These are phyloP conservation scores for Microchrysa polita DNA, from an alignment of 2,888 invertebrate genomes.

Conservation along the genomic window DNA sequence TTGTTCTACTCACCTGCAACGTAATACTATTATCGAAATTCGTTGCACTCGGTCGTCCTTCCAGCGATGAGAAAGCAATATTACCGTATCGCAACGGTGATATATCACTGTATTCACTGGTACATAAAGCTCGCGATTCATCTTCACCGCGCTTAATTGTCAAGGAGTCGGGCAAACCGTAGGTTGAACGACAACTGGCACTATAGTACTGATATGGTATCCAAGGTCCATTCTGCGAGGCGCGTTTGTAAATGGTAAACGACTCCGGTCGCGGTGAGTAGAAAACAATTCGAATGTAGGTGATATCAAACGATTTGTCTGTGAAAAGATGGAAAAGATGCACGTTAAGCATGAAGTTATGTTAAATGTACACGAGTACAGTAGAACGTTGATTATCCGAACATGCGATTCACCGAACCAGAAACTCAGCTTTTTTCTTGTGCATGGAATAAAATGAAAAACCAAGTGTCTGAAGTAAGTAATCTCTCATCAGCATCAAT, in stretches of 20 bases:
- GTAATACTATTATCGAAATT: constrained; percentile 90
- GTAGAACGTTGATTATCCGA: no score
- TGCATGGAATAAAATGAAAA: no score
- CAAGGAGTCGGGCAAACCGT: constrained; percentile 81
- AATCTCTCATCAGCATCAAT: no score
- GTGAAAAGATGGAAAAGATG: constrained; percentile 56
- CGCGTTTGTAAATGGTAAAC: constrained; percentile 93
- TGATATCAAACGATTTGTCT: constrained; percentile 98
- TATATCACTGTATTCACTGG: constrained; percentile 97
- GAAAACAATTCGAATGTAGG: constrained; percentile 93
- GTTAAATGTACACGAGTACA: no score
- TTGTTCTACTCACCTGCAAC: constrained; percentile 81
- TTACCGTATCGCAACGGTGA: constrained; percentile 94
- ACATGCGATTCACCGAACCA: no score
- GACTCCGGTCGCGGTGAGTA: constrained; percentile 97
- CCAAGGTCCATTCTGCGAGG: constrained; percentile 81
- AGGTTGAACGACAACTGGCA: constrained; percentile 92
- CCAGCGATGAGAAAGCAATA: constrained; percentile 93
- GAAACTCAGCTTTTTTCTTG: no score
- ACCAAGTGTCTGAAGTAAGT: no score
- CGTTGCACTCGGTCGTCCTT: constrained; percentile 92
- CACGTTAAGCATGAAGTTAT: neutral
- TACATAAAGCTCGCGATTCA: constrained; percentile 95
- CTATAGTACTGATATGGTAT: constrained; percentile 92
- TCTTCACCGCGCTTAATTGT: constrained; percentile 77